Evolutionary conservation across 1,140 invertebrate genomes (phyloP), one percentile per base, ranked within the genome.

Genomic region (Neuroterus valhalla): DNA sequence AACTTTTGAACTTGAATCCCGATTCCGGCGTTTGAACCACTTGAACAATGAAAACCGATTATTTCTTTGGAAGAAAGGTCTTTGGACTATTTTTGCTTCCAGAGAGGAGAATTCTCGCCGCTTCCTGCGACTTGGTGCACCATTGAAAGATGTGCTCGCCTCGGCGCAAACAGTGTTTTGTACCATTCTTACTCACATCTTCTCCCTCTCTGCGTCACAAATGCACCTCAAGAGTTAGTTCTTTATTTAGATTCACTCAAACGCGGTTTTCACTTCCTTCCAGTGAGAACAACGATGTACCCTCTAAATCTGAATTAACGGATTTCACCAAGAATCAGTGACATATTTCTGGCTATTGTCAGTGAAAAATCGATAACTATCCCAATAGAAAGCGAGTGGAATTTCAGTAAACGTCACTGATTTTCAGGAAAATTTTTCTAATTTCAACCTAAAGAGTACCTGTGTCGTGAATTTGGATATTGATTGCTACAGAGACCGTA

Each of bases 31-130:
- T 68, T 84, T 86, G 77, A 89, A 89, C 88, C 88, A 89, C 76
- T 84, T 88, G 73, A 89, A 85, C 26, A 89, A 15, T 3, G 87
- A 89, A 71, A 89, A 89, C 8, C 85, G 76, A 62, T 81, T 73
- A 48, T 77, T 48, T 78, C 76, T 17, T 55, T 23, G 77, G 78
- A 12, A 78, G 75, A 2, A 77, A 70, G 21, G 72, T 12, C 38
- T 26, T 46, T n/a, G 69, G 70, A 43, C 78, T 76, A 78, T 76
- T 78, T 86, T 78, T 62, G 82, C 72, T 55, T 66, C 74, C 43
- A 77, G 26, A 46, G 46, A 62, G 14, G 66, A 43, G 15, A 55
- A 50, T 77, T 42, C 52, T 43, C 66, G 44, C 6, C 31, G 31
- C 31, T 38, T 38, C 31, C 31, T 8, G 31, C n/a, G n/a, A 72